These are phyloP conservation scores for Nestor notabilis DNA, from an alignment of 2,113 vertebrate genomes.

Conservation along the genomic window DNA sequence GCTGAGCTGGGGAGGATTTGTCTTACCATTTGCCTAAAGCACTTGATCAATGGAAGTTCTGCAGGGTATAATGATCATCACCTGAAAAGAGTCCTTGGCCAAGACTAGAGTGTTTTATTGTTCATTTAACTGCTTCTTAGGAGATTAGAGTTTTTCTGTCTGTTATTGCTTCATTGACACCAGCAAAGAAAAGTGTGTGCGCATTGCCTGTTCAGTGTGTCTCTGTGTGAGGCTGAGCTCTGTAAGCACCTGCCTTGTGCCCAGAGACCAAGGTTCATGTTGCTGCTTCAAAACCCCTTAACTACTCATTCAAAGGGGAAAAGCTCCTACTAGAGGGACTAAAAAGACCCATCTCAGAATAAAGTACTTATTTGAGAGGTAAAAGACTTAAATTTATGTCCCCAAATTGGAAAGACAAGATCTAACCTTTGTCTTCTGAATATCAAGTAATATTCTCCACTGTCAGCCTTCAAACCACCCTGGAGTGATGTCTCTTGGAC, in stretches of 20 bases:
- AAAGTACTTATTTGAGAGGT: not conserved
- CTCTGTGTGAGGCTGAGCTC: not conserved
- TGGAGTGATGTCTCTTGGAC: not conserved
- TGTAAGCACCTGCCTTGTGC: not conserved
- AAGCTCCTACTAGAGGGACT: not conserved
- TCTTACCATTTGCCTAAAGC: constrained; percentile 5
- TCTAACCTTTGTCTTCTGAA: not conserved
- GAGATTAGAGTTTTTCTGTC: not conserved
- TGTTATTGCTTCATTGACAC: not conserved
- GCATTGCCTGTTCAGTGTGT: not conserved
- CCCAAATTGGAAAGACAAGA: not conserved
- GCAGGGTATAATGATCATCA: not conserved
- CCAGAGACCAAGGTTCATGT: not conserved
- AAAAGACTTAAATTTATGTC: not conserved
- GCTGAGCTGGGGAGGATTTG: not conserved
- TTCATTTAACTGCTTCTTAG: not conserved
- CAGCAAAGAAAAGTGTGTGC: not conserved
- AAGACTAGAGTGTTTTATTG: not conserved
- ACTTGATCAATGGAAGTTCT: constrained; percentile 12
- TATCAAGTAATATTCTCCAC: not conserved
- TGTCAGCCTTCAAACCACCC: not conserved
- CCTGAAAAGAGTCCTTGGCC: not conserved
- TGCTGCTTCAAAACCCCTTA: not conserved
- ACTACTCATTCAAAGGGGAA: not conserved
- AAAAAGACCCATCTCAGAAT: not conserved